Evolutionary conservation across 2,113 vertebrate species (phyloP), one percentile per base, ranked within the genome.

Genomic region (Felis chaus): DNA sequence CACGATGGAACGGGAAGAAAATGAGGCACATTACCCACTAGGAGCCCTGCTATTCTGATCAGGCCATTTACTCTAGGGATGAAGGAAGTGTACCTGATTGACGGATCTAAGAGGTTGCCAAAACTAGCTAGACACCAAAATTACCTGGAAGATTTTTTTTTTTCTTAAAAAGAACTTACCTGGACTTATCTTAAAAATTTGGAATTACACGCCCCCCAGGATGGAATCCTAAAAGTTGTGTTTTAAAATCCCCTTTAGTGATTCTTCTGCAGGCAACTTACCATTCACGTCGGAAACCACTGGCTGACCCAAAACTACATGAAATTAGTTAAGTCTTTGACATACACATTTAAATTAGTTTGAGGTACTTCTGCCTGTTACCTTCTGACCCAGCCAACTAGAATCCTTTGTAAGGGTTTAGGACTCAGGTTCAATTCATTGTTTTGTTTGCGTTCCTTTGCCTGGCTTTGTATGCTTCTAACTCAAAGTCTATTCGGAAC

Each of bases 391-490:
- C 25, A 69, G 2, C 14, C 87, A 91, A 39, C 21, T 31, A 85
- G 29, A 63, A 41, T 69, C 65, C 15, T 66, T 53, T 63, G 3
- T 29, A 76, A 84, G 0, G 2, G 12, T 76, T 94, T 80, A 71
- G 25, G 48, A 0, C 13, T 82, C 79, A 48, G 65, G 66, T 57
- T 21, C 7, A 5, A 89, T 18, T 94, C 39, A 69, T 61, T 8
- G 41, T 48, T 91, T 36, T 85, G 5, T 84, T 94, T 89, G 9
- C 5, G 19, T 92, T 89, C 5, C 21, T 95, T 94, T 68, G 7
- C 16, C 27, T 85, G 79, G 71, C 65, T 96, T 84, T 87, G 1
- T 74, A 21, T 81, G 27, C 71, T 55, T 74, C 5, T 53, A 63
- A 23, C 21, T 92, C 83, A 74, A 41, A 55, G 10, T 55, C 11